These are phyloP conservation scores for Pogonomyrmex barbatus DNA, from an alignment of 1,140 invertebrate genomes.

Conservation along the genomic window DNA sequence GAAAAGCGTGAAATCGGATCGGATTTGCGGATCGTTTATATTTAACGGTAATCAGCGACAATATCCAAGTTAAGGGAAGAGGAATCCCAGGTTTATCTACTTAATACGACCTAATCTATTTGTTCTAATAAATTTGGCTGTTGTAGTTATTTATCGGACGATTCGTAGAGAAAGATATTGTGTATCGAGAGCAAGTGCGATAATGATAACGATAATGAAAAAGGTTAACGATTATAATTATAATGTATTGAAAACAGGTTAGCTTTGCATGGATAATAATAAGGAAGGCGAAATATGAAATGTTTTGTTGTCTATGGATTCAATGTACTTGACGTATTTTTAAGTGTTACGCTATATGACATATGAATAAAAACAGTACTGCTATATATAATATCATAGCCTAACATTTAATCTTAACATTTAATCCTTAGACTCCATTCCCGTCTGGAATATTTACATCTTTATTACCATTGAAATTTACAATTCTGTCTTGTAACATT, in stretches of 20 bases:
- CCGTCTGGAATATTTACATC: background rate
- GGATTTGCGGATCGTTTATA: background rate
- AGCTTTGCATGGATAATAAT: background rate
- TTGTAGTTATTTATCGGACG: slow-evolving; percentile 71
- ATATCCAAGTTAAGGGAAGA: background rate
- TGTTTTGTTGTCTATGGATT: slow-evolving; percentile 75
- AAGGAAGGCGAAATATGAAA: slow-evolving; percentile 40
- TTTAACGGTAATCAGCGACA: slow-evolving; percentile 43
- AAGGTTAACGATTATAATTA: background rate
- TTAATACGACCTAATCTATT: slow-evolving; percentile 68
- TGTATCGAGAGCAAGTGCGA: slow-evolving; percentile 1
- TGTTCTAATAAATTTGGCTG: slow-evolving; percentile 67
- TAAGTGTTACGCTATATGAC: slow-evolving; percentile 78
- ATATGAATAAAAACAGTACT: slow-evolving; percentile 74
- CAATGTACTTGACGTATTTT: slow-evolving; percentile 76
- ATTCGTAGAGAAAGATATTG: slow-evolving; percentile 24
- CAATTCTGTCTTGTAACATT: background rate
- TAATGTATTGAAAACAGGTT: background rate
- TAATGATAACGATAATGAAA: slow-evolving; percentile 24
- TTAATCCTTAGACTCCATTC: background rate
- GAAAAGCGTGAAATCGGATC: slow-evolving; percentile 11
- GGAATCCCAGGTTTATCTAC: slow-evolving; percentile 4
- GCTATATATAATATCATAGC: slow-evolving; percentile 38
- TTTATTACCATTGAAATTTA: background rate
- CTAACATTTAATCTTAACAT: no score